Base-by-base conservation (phyloP, 1,140 invertebrate genomes). In the Elymnias hypermnestra region DNA sequence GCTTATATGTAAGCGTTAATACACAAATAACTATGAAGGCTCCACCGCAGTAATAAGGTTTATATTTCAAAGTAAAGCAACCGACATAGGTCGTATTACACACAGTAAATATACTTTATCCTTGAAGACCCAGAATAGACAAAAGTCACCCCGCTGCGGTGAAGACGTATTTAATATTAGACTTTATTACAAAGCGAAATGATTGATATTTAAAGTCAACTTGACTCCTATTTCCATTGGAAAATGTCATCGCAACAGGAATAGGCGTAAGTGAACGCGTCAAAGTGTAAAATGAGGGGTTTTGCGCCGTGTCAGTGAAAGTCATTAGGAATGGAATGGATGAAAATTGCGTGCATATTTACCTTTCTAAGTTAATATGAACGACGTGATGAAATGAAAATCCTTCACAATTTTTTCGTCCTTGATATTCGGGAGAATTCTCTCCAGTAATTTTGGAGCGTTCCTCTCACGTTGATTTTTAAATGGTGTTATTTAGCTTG, bases 201-300 rank as follows among this genome's bases (percentile, higher is more conserved):
- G 63, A 62, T 36, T 23, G 31, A 61, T 55, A 33, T 68, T 71
- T 36, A 21, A 45, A 23, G n/a, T 25, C 51, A 41, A 25, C 54
- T 58, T 47, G 38, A 56, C 61, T 72, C 70, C 48, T 44, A 55
- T 46, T 69, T 73, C 63, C 69, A 75, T 77, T 64, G 71, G 66
- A 64, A 77, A 81, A 83, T 81, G 74, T 78, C 78, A 84, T 76
- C 64, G 69, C 62, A 62, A 73, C 71, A 81, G 65, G 61, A 77
- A 75, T 72, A 81, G 68, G 63, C 66, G 68, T 78, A 83, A 85
- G 78, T 81, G 75, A 83, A 85, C 73, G 82, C 82, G 82, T 83
- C 78, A 85, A 85, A 85, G 82, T 85, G 82, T 83, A 85, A 85
- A 85, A 85, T 82, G 82, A 82, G 82, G 78, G 81, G 76, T 79